Evolutionary conservation across 2,797 vertebrate species (phyloP).

Genomic region (Brotula barbata): DNA sequence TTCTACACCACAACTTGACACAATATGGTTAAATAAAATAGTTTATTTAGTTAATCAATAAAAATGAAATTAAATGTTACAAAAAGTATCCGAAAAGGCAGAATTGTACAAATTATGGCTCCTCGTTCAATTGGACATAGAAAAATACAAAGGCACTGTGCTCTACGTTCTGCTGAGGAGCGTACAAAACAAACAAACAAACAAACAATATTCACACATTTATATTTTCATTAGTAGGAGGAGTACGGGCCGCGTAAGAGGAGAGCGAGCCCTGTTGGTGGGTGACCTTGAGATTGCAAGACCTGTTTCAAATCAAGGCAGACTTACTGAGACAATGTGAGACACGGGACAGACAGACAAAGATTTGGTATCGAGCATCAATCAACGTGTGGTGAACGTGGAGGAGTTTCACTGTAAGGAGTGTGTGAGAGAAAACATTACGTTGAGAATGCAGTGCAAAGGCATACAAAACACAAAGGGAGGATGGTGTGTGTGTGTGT

Average conservation of each 20-base stretch:
- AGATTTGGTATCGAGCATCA: constrained; percentile 13
- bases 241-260: too few species aligned
- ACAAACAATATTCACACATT: constrained; percentile 50
- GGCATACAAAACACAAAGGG: constrained; percentile 21
- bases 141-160: constrained; percentile 85
- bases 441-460: constrained; percentile 38
- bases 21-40: constrained; percentile 68
- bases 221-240: constrained; percentile 12
- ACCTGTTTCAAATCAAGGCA: too few species aligned
- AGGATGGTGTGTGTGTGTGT: constrained; percentile 14
- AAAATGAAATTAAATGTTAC: constrained; percentile 76
- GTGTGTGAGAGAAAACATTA: constrained; percentile 32
- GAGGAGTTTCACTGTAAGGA: constrained; percentile 26
- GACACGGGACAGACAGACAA: background rate
- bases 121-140: constrained; percentile 66
- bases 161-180: constrained; percentile 55
- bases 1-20: background rate
- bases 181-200: constrained; percentile 59
- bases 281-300: too few species aligned
- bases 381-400: background rate
- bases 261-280: too few species aligned
- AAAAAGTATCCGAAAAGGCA: constrained; percentile 72
- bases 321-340: too few species aligned
- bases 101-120: constrained; percentile 75
- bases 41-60: constrained; percentile 80